A percentile compares a stretch with the other conserved stretches of the same genome.
Evolutionary conservation across 1,140 invertebrate genomes (phyloP).

Genomic region (Eriosoma lanigerum): DNA sequence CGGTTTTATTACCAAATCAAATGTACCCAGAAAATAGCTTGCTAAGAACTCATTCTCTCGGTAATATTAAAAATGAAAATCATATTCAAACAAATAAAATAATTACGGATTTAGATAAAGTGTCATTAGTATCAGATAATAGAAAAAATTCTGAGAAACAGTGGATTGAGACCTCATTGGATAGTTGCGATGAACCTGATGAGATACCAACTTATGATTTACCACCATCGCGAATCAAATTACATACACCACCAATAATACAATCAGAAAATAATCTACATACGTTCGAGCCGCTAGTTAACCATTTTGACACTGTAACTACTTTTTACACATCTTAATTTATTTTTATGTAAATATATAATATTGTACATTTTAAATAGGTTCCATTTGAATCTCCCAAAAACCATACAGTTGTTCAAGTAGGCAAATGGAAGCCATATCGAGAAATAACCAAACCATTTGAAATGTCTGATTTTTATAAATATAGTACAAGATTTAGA

Average conservation of each 20-base stretch:
- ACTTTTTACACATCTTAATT: background rate
- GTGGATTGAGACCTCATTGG: slow-evolving; percentile 74
- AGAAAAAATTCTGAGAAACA: slow-evolving; percentile 63
- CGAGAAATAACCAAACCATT: slow-evolving; percentile 93
- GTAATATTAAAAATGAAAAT: slow-evolving; percentile 62
- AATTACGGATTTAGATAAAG: background rate
- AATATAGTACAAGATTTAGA: slow-evolving; percentile 91
- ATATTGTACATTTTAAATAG: slow-evolving; percentile 5
- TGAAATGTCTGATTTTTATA: slow-evolving; percentile 96
- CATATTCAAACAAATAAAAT: slow-evolving; percentile 1
- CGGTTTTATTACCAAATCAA: slow-evolving; percentile 59
- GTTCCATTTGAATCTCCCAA: slow-evolving; percentile 73
- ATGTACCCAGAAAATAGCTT: slow-evolving; percentile 61
- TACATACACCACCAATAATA: slow-evolving; percentile 28
- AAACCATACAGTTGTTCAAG: slow-evolving; percentile 80
- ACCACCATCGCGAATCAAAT: slow-evolving; percentile 13
- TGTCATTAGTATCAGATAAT: slow-evolving; percentile 51
- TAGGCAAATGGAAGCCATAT: slow-evolving; percentile 87
- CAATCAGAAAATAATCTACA: background rate
- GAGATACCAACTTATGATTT: background rate
- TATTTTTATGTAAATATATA: background rate
- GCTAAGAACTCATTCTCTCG: slow-evolving; percentile 65
- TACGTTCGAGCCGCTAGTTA: background rate
- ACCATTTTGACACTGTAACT: slow-evolving; percentile 37
- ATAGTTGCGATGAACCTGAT: slow-evolving; percentile 57